Percentiles rank a stretch among this genome's conserved stretches.
Conservation (phyloP, 2,888 invertebrate species). For the Drosophila putrida region DNA sequence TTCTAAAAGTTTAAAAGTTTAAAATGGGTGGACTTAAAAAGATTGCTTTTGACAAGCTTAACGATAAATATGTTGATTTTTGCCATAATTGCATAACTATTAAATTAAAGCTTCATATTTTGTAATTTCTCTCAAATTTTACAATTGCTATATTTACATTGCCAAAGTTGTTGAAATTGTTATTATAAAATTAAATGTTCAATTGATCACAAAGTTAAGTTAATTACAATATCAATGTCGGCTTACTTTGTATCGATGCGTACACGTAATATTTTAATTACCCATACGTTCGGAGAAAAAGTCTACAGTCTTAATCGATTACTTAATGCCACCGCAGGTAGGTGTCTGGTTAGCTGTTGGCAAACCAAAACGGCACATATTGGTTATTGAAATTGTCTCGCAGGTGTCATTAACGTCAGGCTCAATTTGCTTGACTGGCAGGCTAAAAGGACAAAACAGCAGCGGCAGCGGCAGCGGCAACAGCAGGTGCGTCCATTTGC, state of each 20-base stretch:
- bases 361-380: slow-evolving; percentile 66
- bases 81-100: too few species aligned
- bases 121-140: too few species aligned
- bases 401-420: slow-evolving; percentile 81
- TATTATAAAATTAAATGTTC: too few species aligned
- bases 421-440: slow-evolving; percentile 46
- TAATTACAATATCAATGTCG: not conserved
- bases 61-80: too few species aligned
- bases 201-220: too few species aligned
- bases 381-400: slow-evolving; percentile 81
- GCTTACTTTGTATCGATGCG: not conserved
- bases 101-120: too few species aligned
- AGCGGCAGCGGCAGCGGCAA: slow-evolving; percentile 12
- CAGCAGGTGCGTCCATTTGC: slow-evolving; percentile 73
- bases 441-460: slow-evolving; percentile 9
- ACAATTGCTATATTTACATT: too few species aligned
- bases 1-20: too few species aligned
- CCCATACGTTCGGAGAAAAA: slow-evolving; percentile 14
- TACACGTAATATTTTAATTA: slow-evolving; percentile 3
- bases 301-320: slow-evolving; percentile 58
- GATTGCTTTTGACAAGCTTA: too few species aligned
- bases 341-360: slow-evolving; percentile 25
- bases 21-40: too few species aligned
- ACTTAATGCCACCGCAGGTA: slow-evolving; percentile 43
- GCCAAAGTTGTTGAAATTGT: too few species aligned